phyloP scores from a whole-genome alignment of 2,888 invertebrate genomes.

The Rotaria socialis region DNA sequence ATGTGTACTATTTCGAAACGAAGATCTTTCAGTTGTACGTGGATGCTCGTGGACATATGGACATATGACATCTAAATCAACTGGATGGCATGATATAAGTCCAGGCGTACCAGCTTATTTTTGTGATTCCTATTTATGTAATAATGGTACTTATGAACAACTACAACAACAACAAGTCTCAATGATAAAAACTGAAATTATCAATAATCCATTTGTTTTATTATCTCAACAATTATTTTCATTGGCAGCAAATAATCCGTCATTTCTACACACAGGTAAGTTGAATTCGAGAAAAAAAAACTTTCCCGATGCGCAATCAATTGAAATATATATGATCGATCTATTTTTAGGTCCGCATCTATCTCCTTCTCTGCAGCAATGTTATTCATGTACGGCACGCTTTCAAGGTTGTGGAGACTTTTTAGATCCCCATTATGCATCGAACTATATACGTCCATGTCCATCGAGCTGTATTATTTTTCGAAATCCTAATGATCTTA shows the following conservation, averaged over 20 bases:
- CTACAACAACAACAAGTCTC: background rate
- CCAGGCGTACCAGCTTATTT: background rate
- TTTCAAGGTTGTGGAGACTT: conserved; percentile 5
- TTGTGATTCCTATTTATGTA: conserved; percentile 30
- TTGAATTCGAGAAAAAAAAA: too few species aligned
- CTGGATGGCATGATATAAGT: conserved; percentile 29
- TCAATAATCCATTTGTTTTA: background rate
- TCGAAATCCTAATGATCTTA: conserved; percentile 15
- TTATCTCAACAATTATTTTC: background rate
- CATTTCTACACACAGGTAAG: background rate
- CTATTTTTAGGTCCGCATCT: background rate
- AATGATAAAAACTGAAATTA: background rate
- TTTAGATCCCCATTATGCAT: background rate
- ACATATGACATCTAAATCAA: conserved; percentile 25
- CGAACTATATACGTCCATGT: background rate
- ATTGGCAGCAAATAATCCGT: background rate
- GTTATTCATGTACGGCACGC: conserved; percentile 15
- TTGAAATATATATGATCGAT: too few species aligned
- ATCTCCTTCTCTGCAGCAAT: background rate
- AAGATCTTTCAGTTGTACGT: background rate
- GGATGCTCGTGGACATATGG: conserved; percentile 37
- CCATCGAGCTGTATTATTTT: conserved; percentile 8
- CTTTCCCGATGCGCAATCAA: too few species aligned
- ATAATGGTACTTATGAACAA: background rate
- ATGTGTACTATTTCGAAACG: conserved; percentile 33